Conservation (phyloP, 23 tunicate species). For the Botrylloides violaceus region DNA sequence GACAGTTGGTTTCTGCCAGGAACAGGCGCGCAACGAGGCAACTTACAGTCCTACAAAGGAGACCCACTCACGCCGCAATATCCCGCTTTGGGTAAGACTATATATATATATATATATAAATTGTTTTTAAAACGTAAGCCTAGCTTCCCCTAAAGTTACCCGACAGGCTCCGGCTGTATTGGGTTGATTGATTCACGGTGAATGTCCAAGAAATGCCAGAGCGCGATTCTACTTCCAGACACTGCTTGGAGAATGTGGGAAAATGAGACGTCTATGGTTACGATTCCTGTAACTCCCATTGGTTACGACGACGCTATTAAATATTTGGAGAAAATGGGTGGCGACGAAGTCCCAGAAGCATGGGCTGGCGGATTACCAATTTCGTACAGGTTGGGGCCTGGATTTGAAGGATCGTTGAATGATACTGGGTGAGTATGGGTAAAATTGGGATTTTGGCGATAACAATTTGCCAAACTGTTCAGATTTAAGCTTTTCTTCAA, state of each 20-base stretch:
- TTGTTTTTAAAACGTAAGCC: too few species aligned
- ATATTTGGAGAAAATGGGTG: slow-evolving; percentile 30
- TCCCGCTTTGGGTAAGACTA: slow-evolving; percentile 53
- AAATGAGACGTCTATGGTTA: slow-evolving; percentile 1
- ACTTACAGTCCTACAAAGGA: slow-evolving; percentile 38
- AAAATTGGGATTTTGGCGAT: too few species aligned
- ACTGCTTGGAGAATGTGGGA: slow-evolving; percentile 28
- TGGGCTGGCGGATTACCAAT: slow-evolving; percentile 38
- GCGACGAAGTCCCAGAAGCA: slow-evolving; percentile 16
- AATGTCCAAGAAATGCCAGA: too few species aligned
- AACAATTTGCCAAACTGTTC: too few species aligned
- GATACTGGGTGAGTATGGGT: slow-evolving; percentile 10
- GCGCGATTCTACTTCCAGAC: slow-evolving; percentile 9
- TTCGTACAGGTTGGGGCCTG: slow-evolving; percentile 34
- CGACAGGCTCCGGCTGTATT: too few species aligned
- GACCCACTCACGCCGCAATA: slow-evolving; percentile 75
- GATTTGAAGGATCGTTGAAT: slow-evolving; percentile 23
- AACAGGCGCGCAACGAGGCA: slow-evolving; percentile 79
- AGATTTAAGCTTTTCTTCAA: too few species aligned
- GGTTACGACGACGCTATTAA: slow-evolving; percentile 40
- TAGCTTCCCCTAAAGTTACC: too few species aligned
- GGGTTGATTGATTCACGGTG: too few species aligned
- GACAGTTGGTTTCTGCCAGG: slow-evolving; percentile 55
- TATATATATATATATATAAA: neutral
- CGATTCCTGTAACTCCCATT: slow-evolving; percentile 45